Conservation (phyloP, 2,797 vertebrate genomes). For the Epinephelus malabaricus region DNA sequence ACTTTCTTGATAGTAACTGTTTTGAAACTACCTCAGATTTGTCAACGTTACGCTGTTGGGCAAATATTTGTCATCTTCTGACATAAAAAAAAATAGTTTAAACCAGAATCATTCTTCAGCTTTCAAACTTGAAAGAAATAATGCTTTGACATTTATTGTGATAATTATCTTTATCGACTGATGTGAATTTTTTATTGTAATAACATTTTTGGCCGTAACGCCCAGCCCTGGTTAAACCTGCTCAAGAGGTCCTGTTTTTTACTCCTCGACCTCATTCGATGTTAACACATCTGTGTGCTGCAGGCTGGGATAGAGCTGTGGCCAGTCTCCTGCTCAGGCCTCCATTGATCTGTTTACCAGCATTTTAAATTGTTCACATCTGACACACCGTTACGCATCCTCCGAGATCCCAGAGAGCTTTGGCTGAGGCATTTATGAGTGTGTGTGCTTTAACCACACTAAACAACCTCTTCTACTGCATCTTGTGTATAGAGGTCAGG, state of each 20-base stretch:
- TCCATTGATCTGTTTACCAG: conserved; percentile 72
- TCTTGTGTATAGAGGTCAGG: conserved; percentile 48
- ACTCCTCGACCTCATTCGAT: conserved; percentile 12
- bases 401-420: conserved; percentile 44
- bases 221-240: not conserved
- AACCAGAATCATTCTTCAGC: too few relatives aligned
- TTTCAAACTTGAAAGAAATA: too few relatives aligned
- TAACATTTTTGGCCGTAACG: too few relatives aligned
- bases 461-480: conserved; percentile 20
- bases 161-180: too few relatives aligned
- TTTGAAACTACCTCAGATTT: too few relatives aligned
- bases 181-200: too few relatives aligned
- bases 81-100: too few relatives aligned
- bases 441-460: conserved; percentile 12
- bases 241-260: conserved; percentile 8
- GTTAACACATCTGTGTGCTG: conserved; percentile 49
- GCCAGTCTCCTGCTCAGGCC: conserved; percentile 19
- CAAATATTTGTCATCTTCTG: too few relatives aligned
- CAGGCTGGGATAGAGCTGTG: conserved; percentile 34
- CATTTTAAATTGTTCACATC: conserved; percentile 63
- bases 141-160: too few relatives aligned
- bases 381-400: conserved; percentile 52
- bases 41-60: too few relatives aligned
- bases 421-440: conserved; percentile 7
- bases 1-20: too few relatives aligned